Conservation (phyloP, 2,888 invertebrate genomes). For the Microplitis deprimator region DNA sequence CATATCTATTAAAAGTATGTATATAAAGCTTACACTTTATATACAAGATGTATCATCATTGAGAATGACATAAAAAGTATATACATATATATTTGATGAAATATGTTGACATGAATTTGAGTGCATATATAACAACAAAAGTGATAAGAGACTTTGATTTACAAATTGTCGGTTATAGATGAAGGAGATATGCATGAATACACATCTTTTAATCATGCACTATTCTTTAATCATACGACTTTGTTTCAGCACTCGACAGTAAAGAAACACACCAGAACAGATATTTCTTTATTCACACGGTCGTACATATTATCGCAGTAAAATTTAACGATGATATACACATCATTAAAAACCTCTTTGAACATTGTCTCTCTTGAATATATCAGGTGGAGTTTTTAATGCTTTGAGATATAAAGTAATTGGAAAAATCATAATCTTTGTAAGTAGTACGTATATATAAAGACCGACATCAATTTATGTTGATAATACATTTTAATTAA, state of each 20-base stretch:
- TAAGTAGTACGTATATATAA: background rate
- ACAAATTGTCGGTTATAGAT: constrained; percentile 21
- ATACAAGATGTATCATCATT: constrained; percentile 4
- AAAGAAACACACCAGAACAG: constrained; percentile 6
- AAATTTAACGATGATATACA: constrained; percentile 9
- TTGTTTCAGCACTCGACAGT: background rate
- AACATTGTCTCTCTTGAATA: background rate
- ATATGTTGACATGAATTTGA: constrained; percentile 15
- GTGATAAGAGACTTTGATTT: constrained; percentile 25
- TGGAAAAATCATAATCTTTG: background rate
- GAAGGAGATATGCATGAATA: background rate
- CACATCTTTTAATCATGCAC: constrained; percentile 31
- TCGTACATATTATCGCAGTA: background rate
- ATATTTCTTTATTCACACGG: constrained; percentile 24
- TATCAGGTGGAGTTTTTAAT: background rate
- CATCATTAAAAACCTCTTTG: constrained; percentile 26
- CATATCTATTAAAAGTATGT: background rate
- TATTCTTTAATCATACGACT: constrained; percentile 27
- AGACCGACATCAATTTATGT: background rate
- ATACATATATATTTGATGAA: constrained; percentile 4
- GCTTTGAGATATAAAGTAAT: constrained; percentile 2
- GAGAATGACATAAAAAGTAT: background rate
- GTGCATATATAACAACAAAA: constrained; percentile 12
- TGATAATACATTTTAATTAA: constrained; percentile 30
- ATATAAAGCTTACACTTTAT: constrained; percentile 4